These are phyloP conservation scores for Xiphophorus hellerii DNA, from an alignment of 2,113 vertebrate species.

Conservation along the genomic window DNA sequence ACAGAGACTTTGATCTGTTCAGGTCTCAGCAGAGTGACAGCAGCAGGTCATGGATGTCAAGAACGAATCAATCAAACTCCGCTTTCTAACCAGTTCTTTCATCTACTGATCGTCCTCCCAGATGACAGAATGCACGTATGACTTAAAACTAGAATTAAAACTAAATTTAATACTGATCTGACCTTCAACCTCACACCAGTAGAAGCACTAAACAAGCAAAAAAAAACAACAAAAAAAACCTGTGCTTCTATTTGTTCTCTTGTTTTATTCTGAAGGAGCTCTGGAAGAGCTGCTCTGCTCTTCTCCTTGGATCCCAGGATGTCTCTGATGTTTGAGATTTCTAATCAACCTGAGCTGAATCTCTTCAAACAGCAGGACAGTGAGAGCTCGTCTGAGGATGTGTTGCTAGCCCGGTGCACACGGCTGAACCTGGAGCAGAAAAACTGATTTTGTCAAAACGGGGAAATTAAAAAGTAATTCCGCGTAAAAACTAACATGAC, in stretches of 20 bases:
- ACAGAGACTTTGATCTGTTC: neutral
- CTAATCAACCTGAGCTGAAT: neutral
- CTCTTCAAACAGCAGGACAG: neutral
- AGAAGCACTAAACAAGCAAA: too few relatives aligned
- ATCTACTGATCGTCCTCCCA: neutral
- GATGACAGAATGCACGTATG: neutral
- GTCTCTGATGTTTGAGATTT: neutral
- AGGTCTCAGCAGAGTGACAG: neutral
- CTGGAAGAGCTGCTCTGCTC: neutral
- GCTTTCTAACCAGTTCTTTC: neutral
- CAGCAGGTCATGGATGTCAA: neutral
- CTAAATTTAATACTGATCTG: neutral
- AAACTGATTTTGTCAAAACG: neutral
- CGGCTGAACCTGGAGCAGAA: neutral
- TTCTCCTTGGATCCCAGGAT: neutral
- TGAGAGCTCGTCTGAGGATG: neutral
- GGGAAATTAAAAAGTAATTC: neutral
- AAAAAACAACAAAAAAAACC: neutral
- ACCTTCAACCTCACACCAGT: neutral
- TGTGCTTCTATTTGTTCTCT: conserved; percentile 4
- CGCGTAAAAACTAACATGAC: neutral
- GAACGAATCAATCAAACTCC: neutral
- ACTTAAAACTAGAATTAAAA: neutral
- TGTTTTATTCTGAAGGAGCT: neutral
- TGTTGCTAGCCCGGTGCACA: neutral